These are phyloP conservation scores for Sinocyclocheilus rhinocerous DNA, from an alignment of 2,113 vertebrate genomes.

Conservation along the genomic window DNA sequence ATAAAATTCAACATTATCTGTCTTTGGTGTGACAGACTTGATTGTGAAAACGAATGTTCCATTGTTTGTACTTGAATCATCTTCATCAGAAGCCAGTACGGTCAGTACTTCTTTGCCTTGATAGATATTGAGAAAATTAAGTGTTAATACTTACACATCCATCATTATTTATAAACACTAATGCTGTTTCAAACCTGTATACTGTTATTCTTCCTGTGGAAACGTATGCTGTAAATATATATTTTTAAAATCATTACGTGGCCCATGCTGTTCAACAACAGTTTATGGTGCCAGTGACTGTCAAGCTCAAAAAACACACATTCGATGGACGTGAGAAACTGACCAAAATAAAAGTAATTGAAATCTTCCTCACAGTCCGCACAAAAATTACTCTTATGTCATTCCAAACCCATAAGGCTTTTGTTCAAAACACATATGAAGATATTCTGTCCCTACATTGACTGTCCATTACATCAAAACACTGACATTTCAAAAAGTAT, in stretches of 20 bases:
- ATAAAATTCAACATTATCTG: slow-evolving; percentile 65
- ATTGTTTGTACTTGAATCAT: slow-evolving; percentile 37
- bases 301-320: too few species aligned
- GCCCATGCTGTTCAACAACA: too few species aligned
- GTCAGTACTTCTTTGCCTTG: slow-evolving; percentile 9
- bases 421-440: too few species aligned
- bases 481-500: too few species aligned
- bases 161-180: not conserved
- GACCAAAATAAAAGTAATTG: not conserved
- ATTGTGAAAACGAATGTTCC: slow-evolving; percentile 60
- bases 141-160: too few species aligned
- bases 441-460: too few species aligned
- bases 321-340: not conserved
- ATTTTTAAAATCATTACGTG: too few species aligned
- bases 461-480: too few species aligned
- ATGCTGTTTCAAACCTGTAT: not conserved
- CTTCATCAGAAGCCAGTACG: slow-evolving; percentile 33
- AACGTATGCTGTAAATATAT: not conserved
- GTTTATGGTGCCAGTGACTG: too few species aligned
- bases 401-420: too few species aligned
- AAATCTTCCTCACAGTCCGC: not conserved
- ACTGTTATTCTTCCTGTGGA: not conserved
- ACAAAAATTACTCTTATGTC: too few species aligned
- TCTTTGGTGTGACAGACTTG: slow-evolving; percentile 60
- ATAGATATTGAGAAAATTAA: too few species aligned